A percentile compares a stretch with the other conserved stretches of the same genome.
These are phyloP conservation scores for Abramis brama DNA, from an alignment of 2,113 vertebrate species.

Conservation along the genomic window DNA sequence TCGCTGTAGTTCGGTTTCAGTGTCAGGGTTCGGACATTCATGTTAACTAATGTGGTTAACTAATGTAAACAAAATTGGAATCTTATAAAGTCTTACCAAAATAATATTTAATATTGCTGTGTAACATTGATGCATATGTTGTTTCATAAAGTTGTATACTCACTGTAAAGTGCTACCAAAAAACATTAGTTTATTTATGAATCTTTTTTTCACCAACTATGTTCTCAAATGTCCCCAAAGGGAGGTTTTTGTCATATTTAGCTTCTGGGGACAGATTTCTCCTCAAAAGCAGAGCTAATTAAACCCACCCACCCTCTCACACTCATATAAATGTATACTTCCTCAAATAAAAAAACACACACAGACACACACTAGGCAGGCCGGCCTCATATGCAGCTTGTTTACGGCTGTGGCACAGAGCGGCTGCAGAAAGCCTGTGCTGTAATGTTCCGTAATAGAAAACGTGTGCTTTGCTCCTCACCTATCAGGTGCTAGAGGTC, in stretches of 20 bases:
- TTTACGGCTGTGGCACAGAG: conserved; percentile 31
- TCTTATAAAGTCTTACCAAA: no score
- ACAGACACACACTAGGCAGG: conserved; percentile 18
- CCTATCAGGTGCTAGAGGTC: conserved; percentile 76
- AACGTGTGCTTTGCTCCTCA: conserved; percentile 67
- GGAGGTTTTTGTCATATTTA: not conserved
- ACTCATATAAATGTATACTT: conserved; percentile 10
- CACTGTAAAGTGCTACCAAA: not conserved
- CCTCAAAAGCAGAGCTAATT: conserved; percentile 17
- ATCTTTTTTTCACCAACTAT: not conserved
- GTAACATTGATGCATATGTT: no score
- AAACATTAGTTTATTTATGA: no score
- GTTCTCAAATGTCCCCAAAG: not conserved
- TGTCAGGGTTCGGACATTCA: no score
- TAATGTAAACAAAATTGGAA: not conserved
- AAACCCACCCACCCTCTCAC: not conserved
- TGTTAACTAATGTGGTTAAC: not conserved
- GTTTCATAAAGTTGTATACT: no score
- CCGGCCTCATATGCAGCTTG: conserved; percentile 23
- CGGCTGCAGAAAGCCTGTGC: conserved; percentile 37
- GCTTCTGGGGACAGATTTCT: not conserved
- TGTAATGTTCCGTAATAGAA: conserved; percentile 44
- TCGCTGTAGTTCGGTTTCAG: no score
- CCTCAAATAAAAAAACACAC: conserved; percentile 22
- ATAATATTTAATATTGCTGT: no score